A percentile compares a stretch with the other conserved stretches of the same genome.
Evolutionary conservation across 1,140 invertebrate species (phyloP).

Genomic region (Drosophila punjabiensis): DNA sequence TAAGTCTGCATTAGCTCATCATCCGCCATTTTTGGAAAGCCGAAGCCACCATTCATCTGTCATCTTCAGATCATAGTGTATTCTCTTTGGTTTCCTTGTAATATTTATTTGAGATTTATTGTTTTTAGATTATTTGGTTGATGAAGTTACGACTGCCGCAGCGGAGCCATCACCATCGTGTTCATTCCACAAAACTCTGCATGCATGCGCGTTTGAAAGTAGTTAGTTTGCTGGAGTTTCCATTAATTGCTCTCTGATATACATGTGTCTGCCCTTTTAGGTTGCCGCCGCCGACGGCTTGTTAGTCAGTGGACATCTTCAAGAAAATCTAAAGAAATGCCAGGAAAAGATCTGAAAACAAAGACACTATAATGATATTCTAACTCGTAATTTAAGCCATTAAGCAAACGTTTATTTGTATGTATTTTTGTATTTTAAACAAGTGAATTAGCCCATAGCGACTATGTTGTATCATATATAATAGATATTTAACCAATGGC

Average conservation of each 20-base stretch:
- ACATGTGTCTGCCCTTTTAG: slow-evolving; percentile 54
- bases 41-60: not conserved
- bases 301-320: slow-evolving; percentile 48
- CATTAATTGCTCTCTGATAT: slow-evolving; percentile 14
- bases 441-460: slow-evolving; percentile 48
- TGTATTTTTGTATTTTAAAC: slow-evolving; percentile 72
- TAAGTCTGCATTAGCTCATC: slow-evolving; percentile 57
- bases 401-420: slow-evolving; percentile 70
- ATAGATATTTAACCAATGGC: slow-evolving; percentile 47
- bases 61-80: slow-evolving; percentile 5
- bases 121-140: slow-evolving; percentile 81
- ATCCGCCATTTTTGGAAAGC: not conserved
- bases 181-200: slow-evolving; percentile 52
- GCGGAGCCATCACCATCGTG: slow-evolving; percentile 36
- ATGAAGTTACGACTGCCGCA: slow-evolving; percentile 45
- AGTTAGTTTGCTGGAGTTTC: slow-evolving; percentile 11
- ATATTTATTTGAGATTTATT: slow-evolving; percentile 47
- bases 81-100: slow-evolving; percentile 16
- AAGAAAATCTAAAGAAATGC: slow-evolving; percentile 4
- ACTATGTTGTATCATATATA: slow-evolving; percentile 60
- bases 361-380: slow-evolving; percentile 71
- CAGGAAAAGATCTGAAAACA: slow-evolving; percentile 23
- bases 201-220: slow-evolving; percentile 43
- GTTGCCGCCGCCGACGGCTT: slow-evolving; percentile 62
- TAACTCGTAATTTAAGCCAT: slow-evolving; percentile 48